Conservation (phyloP, 2,797 vertebrate species). For the Malacoctenus gilli region DNA sequence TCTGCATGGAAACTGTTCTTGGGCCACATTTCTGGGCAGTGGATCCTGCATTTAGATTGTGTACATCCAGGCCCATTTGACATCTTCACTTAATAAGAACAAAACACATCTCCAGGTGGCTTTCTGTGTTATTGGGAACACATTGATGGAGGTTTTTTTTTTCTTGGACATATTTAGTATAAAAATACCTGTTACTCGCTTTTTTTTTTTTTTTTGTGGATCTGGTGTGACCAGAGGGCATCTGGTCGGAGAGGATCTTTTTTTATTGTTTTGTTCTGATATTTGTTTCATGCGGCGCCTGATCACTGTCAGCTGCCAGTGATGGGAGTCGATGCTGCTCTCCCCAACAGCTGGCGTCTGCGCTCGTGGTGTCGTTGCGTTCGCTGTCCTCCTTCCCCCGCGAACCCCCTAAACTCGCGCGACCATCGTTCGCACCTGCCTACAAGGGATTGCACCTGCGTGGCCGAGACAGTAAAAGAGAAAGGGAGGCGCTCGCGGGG, state of each 20-base stretch:
- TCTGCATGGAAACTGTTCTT: background rate
- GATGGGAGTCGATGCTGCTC: conserved; percentile 48
- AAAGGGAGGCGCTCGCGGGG: conserved; percentile 15
- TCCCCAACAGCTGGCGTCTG: conserved; percentile 65
- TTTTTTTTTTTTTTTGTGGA: too few species aligned
- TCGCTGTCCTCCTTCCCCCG: background rate
- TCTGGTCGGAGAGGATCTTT: conserved; percentile 30
- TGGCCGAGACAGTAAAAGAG: conserved; percentile 13
- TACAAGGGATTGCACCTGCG: conserved; percentile 44
- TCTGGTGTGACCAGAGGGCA: conserved; percentile 5
- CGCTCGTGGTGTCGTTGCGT: conserved; percentile 41
- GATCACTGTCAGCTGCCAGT: conserved; percentile 60
- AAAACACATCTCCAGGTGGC: too few species aligned
- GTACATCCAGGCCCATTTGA: too few species aligned
- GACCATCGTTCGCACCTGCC: conserved; percentile 57
- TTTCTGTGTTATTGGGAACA: too few species aligned
- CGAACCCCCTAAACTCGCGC: background rate
- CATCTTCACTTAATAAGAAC: too few species aligned
- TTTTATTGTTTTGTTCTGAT: conserved; percentile 26
- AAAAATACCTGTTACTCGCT: too few species aligned
- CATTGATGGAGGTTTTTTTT: too few species aligned
- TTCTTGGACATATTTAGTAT: too few species aligned
- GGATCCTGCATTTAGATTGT: background rate
- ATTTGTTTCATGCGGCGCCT: conserved; percentile 14
- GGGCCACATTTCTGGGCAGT: too few species aligned